A percentile compares a stretch with the other conserved stretches of the same genome.
phyloP scores from a whole-genome alignment of 2,888 invertebrate genomes.

The Hirtodrosophila histrioides region DNA sequence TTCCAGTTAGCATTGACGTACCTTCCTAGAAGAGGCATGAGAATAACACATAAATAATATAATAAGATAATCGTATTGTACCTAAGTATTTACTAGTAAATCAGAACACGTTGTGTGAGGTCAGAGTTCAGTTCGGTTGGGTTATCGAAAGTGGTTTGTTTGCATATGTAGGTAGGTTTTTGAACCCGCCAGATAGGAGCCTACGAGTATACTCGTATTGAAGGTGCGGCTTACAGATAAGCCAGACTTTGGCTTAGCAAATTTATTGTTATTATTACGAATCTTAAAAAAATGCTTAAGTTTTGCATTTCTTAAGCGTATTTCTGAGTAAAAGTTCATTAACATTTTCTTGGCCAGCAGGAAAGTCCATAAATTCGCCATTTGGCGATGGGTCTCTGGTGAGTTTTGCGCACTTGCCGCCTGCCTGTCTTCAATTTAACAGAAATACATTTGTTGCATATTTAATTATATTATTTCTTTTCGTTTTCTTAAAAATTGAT shows the following conservation, averaged over 20 bases:
- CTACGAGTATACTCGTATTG: not conserved
- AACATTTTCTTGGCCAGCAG: conserved; percentile 42
- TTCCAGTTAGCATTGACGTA: conserved; percentile 69
- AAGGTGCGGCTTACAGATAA: conserved; percentile 29
- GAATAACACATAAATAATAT: conserved; percentile 6
- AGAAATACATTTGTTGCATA: conserved; percentile 30
- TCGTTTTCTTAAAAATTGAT: conserved; percentile 51
- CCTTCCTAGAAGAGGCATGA: conserved; percentile 46
- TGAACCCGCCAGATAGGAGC: conserved; percentile 44
- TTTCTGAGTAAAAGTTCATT: conserved; percentile 56
- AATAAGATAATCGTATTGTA: conserved; percentile 6
- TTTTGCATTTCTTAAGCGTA: conserved; percentile 11
- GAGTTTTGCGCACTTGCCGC: conserved; percentile 21
- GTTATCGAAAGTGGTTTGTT: conserved; percentile 61
- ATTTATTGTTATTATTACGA: conserved; percentile 33
- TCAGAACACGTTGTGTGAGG: conserved; percentile 41
- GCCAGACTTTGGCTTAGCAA: conserved; percentile 22
- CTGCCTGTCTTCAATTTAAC: conserved; percentile 38
- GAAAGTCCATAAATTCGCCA: conserved; percentile 14
- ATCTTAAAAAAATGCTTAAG: not conserved
- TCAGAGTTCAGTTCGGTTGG: conserved; percentile 34
- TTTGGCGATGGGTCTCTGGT: conserved; percentile 27
- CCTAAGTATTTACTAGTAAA: conserved; percentile 26
- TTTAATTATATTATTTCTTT: not conserved
- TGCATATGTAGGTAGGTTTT: conserved; percentile 54